phyloP scores from a whole-genome alignment of 92 coral and sea anemone species.

The Epizoanthus rinbou region DNA sequence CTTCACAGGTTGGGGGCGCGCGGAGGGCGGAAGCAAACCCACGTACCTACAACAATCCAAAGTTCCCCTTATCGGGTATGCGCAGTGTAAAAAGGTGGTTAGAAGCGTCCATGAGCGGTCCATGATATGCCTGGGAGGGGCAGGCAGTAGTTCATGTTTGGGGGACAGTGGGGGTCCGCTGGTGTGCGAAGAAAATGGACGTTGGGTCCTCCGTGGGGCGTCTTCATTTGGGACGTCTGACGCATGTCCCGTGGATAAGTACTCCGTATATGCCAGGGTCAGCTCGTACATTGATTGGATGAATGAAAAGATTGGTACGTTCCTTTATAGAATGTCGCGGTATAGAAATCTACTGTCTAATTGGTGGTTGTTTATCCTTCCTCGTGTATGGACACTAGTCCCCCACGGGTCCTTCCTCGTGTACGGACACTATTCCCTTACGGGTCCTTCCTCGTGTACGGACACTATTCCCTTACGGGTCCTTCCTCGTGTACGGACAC shows the following conservation, averaged over 20 bases:
- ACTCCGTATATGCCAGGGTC: conserved; percentile 32
- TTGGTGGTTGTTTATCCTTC: too few species aligned
- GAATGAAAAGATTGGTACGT: neutral
- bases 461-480: too few species aligned
- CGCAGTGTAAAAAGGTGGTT: neutral
- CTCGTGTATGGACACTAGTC: too few species aligned
- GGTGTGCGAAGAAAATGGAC: conserved; percentile 12
- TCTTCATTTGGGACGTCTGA: neutral
- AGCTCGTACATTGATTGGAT: conserved; percentile 29
- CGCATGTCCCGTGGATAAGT: conserved; percentile 9
- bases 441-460: too few species aligned
- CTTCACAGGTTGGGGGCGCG: conserved; percentile 30
- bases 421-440: too few species aligned
- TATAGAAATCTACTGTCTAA: too few species aligned
- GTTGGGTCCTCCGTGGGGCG: conserved; percentile 22
- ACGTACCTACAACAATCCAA: conserved; percentile 6
- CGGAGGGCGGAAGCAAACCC: conserved; percentile 2
- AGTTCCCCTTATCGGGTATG: conserved; percentile 2
- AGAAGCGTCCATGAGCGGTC: neutral
- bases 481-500: too few species aligned
- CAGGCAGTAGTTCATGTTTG: conserved; percentile 24
- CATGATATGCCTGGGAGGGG: conserved; percentile 26
- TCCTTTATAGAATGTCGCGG: neutral
- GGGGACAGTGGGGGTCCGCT: conserved; percentile 28
- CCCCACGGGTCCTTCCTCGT: too few species aligned